Conservation (phyloP, 2,888 invertebrate genomes). For the Syrphus vitripennis region DNA sequence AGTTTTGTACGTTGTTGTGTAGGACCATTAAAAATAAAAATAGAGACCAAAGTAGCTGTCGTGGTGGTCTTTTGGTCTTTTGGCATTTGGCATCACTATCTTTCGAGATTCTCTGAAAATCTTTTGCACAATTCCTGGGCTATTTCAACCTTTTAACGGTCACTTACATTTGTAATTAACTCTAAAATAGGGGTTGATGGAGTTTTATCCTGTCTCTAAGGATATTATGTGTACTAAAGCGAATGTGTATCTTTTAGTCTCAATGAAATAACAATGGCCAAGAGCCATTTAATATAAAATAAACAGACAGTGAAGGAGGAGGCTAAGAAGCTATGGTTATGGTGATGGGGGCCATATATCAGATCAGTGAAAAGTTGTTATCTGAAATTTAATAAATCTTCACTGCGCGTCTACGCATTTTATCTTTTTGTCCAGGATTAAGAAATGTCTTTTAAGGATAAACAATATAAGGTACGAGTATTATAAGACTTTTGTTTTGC, state of each 20-base stretch:
- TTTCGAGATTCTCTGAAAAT: conserved; percentile 25
- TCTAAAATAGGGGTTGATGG: conserved; percentile 23
- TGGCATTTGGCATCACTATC: conserved; percentile 15
- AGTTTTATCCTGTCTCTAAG: background rate
- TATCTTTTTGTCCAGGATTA: conserved; percentile 20
- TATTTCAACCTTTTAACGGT: conserved; percentile 66
- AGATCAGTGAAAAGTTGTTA: conserved; percentile 38
- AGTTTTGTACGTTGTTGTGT: background rate
- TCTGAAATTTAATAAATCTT: conserved; percentile 59
- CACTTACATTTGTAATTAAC: conserved; percentile 71
- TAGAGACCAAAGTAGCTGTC: conserved; percentile 75
- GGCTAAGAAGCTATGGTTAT: no score
- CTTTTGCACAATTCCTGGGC: conserved; percentile 48
- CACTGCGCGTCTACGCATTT: conserved; percentile 27
- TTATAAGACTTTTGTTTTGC: background rate
- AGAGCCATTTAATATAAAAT: conserved; percentile 36
- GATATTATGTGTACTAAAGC: conserved; percentile 1
- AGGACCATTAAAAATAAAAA: conserved; percentile 67
- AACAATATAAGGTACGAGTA: background rate
- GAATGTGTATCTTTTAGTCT: background rate
- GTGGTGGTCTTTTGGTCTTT: background rate
- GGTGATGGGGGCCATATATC: background rate
- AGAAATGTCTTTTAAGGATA: background rate
- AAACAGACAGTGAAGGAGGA: background rate
- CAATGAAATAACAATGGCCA: conserved; percentile 32